Evolutionary conservation across 2,797 vertebrate genomes (phyloP), one percentile per base, ranked within the genome.

Genomic region (Naso thynnoides): DNA sequence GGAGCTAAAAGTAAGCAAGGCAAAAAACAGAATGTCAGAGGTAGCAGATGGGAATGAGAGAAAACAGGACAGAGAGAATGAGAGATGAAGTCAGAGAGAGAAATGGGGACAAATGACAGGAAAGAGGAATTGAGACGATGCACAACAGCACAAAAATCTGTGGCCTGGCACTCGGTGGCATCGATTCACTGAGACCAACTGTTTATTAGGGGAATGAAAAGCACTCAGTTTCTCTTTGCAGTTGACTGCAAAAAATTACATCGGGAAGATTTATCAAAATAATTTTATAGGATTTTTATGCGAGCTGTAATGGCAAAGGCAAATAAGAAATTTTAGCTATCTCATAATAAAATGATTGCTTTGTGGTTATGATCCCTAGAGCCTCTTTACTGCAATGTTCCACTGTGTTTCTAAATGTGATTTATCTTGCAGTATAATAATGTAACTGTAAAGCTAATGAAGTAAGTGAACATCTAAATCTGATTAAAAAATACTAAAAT

Each of bases 31-130:
- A 80, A 71, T 64, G 81, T 74, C 52, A 69, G 69, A 82, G 66
- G 80, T 48, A 78, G 71, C 81, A 86, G 84, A 86, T 87, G 84
- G 84, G 60, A 63, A 59, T 31, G 70, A 44, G 54, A 38, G 57
- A 71, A 38, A 77, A 59, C 45, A 57, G 79, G 63, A 78, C 31
- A 76, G 60, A 66, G 44, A 48, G 68, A 58, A 65, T 15, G 70
- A 59, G 75, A 79, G 67, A 50, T 16, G 13, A 52, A 73, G 65
- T 64, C 77, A 62, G 42, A 42, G 47, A 68, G 47, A 74, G 70
- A 73, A 82, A 79, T 27, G 50, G 42, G 73, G 66, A 84, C 76
- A 73, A 72, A 80, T 54, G 69, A 78, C 58, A 73, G 48, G 33
- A 79, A 72, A 68, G 44, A 68, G 70, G 59, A 78, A 87, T 3